Evolutionary conservation across 1,140 invertebrate genomes (phyloP).

Genomic region (Trachymyrmex septentrionalis): DNA sequence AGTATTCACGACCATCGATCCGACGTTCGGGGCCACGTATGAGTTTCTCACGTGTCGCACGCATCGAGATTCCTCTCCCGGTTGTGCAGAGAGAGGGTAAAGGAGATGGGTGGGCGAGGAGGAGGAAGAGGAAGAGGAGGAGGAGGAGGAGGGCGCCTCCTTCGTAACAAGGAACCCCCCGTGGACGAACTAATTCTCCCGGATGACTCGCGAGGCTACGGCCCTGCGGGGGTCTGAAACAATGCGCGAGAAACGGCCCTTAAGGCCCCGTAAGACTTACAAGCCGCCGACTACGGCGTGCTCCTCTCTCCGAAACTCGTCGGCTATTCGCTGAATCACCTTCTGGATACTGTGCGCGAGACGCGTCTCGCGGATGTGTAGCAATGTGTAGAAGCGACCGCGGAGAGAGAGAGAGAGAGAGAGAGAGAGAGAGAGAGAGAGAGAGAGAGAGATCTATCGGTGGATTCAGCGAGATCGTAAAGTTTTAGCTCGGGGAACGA

Average conservation of each 20-base stretch:
- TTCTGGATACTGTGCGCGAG: conserved; percentile 67
- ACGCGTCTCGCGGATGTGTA: conserved; percentile 65
- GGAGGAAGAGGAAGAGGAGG: background rate
- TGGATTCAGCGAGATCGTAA: conserved; percentile 30
- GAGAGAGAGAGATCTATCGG: conserved; percentile 53
- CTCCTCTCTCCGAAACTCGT: conserved; percentile 63
- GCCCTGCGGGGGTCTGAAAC: conserved; percentile 85
- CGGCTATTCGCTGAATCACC: conserved; percentile 80
- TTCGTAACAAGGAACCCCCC: conserved; percentile 85
- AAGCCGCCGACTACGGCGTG: conserved; percentile 65
- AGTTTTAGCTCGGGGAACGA: background rate
- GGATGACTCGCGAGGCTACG: conserved; percentile 84
- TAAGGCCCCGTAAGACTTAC: conserved; percentile 73
- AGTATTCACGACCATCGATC: conserved; percentile 52
- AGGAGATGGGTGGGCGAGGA: background rate
- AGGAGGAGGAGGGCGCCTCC: conserved; percentile 71
- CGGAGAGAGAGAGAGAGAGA: conserved; percentile 58
- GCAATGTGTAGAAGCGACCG: conserved; percentile 73
- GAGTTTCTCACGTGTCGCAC: conserved; percentile 76
- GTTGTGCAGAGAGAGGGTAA: conserved; percentile 20
- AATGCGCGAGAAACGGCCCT: conserved; percentile 83
- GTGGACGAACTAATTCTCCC: conserved; percentile 85
- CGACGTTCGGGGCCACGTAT: conserved; percentile 56
- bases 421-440: conserved; percentile 49
- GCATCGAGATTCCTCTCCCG: conserved; percentile 56